A percentile compares a stretch with the other conserved stretches of the same genome.
Evolutionary conservation across 1,140 invertebrate species (phyloP).

Genomic region (Sitobion miscanthi): DNA sequence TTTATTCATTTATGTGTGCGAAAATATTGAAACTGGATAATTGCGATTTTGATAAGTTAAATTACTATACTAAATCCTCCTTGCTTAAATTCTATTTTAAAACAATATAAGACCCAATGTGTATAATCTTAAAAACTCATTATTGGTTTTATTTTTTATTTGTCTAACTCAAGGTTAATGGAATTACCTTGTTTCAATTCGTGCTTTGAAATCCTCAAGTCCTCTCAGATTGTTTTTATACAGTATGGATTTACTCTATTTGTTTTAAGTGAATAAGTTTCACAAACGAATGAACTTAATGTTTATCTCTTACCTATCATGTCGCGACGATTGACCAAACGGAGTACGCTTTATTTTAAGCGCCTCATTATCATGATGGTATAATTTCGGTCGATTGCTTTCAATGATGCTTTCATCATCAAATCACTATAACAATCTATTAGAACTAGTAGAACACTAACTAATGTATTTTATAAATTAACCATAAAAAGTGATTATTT

Average conservation of each 20-base stretch:
- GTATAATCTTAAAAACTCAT: background rate
- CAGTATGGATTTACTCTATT: background rate
- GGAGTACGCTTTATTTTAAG: background rate
- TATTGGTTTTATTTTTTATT: background rate
- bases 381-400: background rate
- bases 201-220: background rate
- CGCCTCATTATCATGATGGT: background rate
- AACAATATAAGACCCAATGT: background rate
- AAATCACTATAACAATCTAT: background rate
- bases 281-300: background rate
- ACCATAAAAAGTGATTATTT: background rate
- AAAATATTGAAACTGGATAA: background rate
- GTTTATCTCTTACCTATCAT: slow-evolving; percentile 10
- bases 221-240: background rate
- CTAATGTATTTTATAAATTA: background rate
- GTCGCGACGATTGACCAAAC: background rate
- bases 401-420: background rate
- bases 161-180: background rate
- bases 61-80: background rate
- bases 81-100: background rate
- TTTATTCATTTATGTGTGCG: background rate
- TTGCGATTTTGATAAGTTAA: background rate
- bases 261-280: background rate
- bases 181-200: background rate
- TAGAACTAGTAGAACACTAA: background rate